Evolutionary conservation across 2,113 vertebrate genomes (phyloP), one percentile per base, ranked within the genome.

Genomic region (Brachypteracias leptosomus): DNA sequence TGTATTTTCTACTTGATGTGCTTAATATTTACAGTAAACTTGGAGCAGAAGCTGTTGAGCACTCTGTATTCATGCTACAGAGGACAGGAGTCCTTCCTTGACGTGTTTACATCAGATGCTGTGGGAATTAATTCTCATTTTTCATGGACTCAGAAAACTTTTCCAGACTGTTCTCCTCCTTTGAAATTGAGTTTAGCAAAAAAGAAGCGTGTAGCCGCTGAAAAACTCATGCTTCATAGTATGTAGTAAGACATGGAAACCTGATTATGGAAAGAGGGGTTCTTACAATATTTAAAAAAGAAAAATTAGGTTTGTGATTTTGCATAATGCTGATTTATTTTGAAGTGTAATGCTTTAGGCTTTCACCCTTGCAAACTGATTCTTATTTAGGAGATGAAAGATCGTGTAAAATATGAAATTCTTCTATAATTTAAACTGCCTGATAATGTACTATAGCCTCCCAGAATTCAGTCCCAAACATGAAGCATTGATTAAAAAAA

Each of bases 341-440:
- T 84, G 89, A 85, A 88, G 42, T 26, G 28, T 36, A 47, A 21
- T 59, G 38, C 16, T 81, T 96, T 57, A 49, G 63, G 5, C 25
- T 38, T 93, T 89, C 80, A 90, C 79, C 42, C 20, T 66, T 88
- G 87, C 38, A 71, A 72, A 70, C 55, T 49, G 63, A 90, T 97
- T 83, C 65, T 58, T 85, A 81, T 92, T 96, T 96, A 93, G 66
- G 79, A 93, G 79, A 93, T 85, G 81, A 96, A 93, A 85, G 46
- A 81, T 42, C 59, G 73, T 25, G 35, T 18, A 86, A 87, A 62
- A 47, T 68, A 51, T 49, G 89, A 94, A 95, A 91, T 49, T 71
- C 76, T 54, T 36, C 5, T 76, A 11, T 88, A 91, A 90, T 85
- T 97, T 93, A 91, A 91, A 80, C 78, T 91, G 33, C 33, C 16